Evolutionary conservation across 2,113 vertebrate species (phyloP).

Genomic region (Seriola quinqueradiata): DNA sequence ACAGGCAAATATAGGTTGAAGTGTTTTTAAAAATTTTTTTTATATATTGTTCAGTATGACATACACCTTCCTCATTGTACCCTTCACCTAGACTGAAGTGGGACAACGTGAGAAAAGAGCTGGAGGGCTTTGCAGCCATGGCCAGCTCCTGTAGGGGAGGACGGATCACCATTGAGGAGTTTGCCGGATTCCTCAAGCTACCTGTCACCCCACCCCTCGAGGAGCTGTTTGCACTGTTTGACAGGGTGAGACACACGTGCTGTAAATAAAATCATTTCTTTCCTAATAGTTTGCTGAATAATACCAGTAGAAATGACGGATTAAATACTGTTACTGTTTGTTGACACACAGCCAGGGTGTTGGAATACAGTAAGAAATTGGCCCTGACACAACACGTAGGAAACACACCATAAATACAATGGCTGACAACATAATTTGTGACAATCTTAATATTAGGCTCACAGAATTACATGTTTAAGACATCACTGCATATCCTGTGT

Average conservation of each 20-base stretch:
- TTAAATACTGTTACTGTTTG: background rate
- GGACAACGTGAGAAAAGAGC: constrained; percentile 90
- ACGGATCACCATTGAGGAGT: constrained; percentile 93
- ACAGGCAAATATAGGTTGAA: background rate
- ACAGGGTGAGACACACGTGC: constrained; percentile 87
- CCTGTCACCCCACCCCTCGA: constrained; percentile 88
- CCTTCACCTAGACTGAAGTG: constrained; percentile 89
- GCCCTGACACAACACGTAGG: background rate
- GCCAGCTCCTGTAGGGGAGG: constrained; percentile 93
- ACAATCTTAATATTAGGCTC: background rate
- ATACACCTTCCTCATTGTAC: constrained; percentile 1
- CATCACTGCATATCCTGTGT: background rate
- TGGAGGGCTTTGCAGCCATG: constrained; percentile 91
- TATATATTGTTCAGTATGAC: background rate
- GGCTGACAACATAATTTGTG: background rate
- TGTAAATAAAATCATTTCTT: background rate
- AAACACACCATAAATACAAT: background rate
- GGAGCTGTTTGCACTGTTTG: constrained; percentile 95
- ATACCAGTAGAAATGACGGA: background rate
- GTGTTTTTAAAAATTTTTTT: no score
- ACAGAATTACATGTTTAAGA: background rate
- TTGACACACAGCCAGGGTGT: background rate
- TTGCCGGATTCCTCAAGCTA: constrained; percentile 92
- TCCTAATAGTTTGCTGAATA: background rate
- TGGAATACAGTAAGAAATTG: background rate